Percentiles rank a stretch among this genome's conserved stretches.
phyloP scores from a whole-genome alignment of 2,797 vertebrate species.

The Sebastes cheni region DNA sequence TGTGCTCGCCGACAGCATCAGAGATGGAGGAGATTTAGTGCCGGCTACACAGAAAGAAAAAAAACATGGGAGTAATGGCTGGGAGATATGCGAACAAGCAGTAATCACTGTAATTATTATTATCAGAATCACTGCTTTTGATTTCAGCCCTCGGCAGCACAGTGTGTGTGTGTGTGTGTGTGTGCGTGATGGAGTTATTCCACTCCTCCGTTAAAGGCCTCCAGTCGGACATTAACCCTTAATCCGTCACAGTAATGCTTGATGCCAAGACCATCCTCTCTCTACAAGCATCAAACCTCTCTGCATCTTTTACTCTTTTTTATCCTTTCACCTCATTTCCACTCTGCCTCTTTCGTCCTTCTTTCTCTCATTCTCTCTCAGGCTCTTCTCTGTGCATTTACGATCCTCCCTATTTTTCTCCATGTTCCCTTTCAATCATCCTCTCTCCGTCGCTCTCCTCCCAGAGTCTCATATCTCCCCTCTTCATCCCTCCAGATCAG shows the following conservation, averaged over 20 bases:
- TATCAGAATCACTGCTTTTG: constrained; percentile 23
- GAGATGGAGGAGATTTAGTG: constrained; percentile 30
- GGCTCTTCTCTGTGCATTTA: not conserved
- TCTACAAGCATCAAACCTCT: not conserved
- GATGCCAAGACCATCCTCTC: constrained; percentile 13
- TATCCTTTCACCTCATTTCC: not conserved
- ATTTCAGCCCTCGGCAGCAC: constrained; percentile 10
- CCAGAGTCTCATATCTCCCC: not conserved
- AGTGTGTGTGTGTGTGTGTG: not conserved
- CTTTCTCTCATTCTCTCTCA: not conserved
- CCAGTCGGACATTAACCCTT: constrained; percentile 36
- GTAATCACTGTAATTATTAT: constrained; percentile 42
- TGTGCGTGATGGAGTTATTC: not conserved
- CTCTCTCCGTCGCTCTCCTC: not conserved
- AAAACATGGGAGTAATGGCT: constrained; percentile 10
- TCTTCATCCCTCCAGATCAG: constrained; percentile 43
- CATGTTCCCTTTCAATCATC: constrained; percentile 15
- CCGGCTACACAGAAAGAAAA: not conserved
- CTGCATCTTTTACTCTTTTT: not conserved
- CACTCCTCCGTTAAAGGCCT: not conserved
- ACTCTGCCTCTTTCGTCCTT: not conserved
- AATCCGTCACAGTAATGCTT: constrained; percentile 48
- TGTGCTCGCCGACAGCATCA: not conserved
- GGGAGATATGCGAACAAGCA: constrained; percentile 18
- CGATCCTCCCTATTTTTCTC: constrained; percentile 19